Evolutionary conservation across 2,113 vertebrate species (phyloP), one percentile per base, ranked within the genome.

Genomic region (Dicrurus megarhynchus): DNA sequence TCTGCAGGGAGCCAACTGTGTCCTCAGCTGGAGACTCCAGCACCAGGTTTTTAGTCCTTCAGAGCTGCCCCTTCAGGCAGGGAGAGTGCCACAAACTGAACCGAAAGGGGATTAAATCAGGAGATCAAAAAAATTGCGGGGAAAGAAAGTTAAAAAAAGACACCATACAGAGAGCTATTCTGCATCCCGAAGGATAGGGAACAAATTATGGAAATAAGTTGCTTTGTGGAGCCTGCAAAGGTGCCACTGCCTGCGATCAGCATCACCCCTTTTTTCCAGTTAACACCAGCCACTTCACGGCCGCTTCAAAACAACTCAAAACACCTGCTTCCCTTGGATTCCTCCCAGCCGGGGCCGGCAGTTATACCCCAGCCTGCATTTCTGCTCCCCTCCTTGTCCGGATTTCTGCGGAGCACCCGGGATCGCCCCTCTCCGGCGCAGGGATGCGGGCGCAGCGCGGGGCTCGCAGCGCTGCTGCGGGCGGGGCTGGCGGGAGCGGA

Each of bases 81-180:
- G 42, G 69, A 37, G 8, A 24, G 27, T 7, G 27, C 12, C 16
- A 27, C 15, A 42, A 47, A 17, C 33, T 73, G 24, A 68, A 49
- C 8, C 0, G 0, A 73, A 68, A 87, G 0, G 1, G 16, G 12
- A 24, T 85, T 35, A 53, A 76, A 75, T 15, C 7, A 10, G 11
- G 13, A 47, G 22, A n/a, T 41, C 4, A 3, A 21, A 35, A 64
- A 23, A n/a, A 20, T 0, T 22, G 14, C 16, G 30, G 4, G 20
- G 5, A 16, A 70, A n/a, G 3, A 39, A 52, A 33, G 13, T 7
- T 14, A 22, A 26, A 22, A 65, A 19, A 27, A 21, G 4, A 16
- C 3, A 19, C 4, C 7, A 11, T 5, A 11, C 9, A 10, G 12
- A 57, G 57, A 37, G 21, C 23, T 61, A 3, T 59, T 61, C 32